A percentile compares a stretch with the other conserved stretches of the same genome.
Evolutionary conservation across 2,888 invertebrate species (phyloP).

Genomic region (Pseudeuparius sepicola): DNA sequence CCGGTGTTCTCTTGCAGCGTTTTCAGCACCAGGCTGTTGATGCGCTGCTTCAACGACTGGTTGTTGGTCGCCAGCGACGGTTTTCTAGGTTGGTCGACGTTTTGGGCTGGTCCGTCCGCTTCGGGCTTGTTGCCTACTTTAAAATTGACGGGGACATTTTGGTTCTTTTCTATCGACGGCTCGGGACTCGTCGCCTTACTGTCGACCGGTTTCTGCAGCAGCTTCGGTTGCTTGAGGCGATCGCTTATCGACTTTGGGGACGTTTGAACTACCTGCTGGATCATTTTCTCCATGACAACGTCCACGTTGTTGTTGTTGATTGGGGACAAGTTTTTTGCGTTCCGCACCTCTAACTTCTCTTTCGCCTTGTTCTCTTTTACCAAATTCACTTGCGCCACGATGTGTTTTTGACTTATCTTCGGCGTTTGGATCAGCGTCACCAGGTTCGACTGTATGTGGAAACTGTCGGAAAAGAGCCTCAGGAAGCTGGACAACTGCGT

Average conservation of each 20-base stretch:
- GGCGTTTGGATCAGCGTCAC: slow-evolving; percentile 73
- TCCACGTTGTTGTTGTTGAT: slow-evolving; percentile 16
- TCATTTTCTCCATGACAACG: too few relatives aligned
- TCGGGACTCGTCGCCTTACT: slow-evolving; percentile 1
- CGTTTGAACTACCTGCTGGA: slow-evolving; percentile 17
- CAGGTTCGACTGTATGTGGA: slow-evolving; percentile 87
- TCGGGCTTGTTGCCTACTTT: too few relatives aligned
- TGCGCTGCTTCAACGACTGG: slow-evolving; percentile 77
- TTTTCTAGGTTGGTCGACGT: slow-evolving; percentile 15
- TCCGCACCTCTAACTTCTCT: slow-evolving; percentile 30
- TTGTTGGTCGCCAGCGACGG: slow-evolving; percentile 44
- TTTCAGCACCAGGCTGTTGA: slow-evolving; percentile 79
- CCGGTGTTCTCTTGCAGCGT: slow-evolving; percentile 80
- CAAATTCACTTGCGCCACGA: slow-evolving; percentile 27
- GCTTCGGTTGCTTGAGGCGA: slow-evolving; percentile 35
- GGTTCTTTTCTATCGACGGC: too few relatives aligned
- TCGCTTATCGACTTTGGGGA: slow-evolving; percentile 35
- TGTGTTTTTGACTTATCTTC: slow-evolving; percentile 48
- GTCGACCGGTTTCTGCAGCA: slow-evolving; percentile 25
- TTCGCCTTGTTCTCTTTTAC: slow-evolving; percentile 25
- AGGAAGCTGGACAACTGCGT: slow-evolving; percentile 84
- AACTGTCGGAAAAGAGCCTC: slow-evolving; percentile 87
- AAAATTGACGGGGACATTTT: too few relatives aligned
- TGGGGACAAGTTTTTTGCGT: slow-evolving; percentile 18
- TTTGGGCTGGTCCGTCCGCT: slow-evolving; percentile 9